phyloP scores from a whole-genome alignment of 2,797 vertebrate species.

The Acrossocheilus wenchowensis region DNA sequence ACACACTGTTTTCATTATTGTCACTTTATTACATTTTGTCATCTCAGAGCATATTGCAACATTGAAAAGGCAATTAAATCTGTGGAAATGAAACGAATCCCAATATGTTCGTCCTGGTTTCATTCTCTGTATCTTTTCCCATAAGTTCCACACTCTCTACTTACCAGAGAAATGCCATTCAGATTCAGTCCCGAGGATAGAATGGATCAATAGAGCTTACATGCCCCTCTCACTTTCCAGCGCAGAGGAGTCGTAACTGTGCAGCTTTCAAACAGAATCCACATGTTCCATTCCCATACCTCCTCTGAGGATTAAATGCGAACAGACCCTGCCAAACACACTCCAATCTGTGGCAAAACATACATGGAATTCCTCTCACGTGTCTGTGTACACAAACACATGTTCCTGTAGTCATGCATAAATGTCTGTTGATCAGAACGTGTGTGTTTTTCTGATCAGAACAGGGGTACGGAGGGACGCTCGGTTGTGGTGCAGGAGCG shows the following conservation, averaged over 20 bases:
- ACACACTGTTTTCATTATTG: not conserved
- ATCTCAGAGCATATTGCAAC: not conserved
- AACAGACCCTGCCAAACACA: constrained; percentile 29
- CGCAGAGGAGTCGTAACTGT: constrained; percentile 35
- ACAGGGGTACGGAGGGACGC: constrained; percentile 54
- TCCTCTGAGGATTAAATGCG: constrained; percentile 34
- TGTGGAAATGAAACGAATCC: constrained; percentile 8
- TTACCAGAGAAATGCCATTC: constrained; percentile 45
- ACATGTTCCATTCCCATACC: not conserved
- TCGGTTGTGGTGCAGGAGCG: constrained; percentile 85
- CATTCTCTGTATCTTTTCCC: not conserved
- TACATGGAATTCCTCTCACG: constrained; percentile 30
- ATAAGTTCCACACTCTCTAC: constrained; percentile 24
- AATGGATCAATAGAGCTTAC: constrained; percentile 45
- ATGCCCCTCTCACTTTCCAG: constrained; percentile 8
- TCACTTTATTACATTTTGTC: constrained; percentile 7
- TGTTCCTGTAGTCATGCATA: not conserved
- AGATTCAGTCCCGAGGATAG: constrained; percentile 45
- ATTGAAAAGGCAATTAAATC: not conserved
- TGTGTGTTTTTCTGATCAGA: constrained; percentile 70
- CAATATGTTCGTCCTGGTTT: not conserved
- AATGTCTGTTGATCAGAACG: not conserved
- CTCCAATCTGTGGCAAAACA: constrained; percentile 20
- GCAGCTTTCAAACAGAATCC: constrained; percentile 39
- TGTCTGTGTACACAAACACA: constrained; percentile 18